Conservation (phyloP, 2,797 vertebrate species). For the Spondyliosoma cantharus region DNA sequence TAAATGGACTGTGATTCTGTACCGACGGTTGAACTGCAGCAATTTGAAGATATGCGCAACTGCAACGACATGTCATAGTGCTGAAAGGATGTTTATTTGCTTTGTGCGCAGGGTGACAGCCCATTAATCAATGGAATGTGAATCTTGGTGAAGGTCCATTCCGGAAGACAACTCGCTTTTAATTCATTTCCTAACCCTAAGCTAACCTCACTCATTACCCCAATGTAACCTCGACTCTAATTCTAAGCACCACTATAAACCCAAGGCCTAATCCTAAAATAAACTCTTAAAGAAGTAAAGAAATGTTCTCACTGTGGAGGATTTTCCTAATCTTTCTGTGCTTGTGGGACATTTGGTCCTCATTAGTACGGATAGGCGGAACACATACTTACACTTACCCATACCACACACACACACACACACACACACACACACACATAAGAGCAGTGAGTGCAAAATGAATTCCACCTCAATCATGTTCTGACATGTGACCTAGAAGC, state of each 20-base stretch:
- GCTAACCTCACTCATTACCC: conserved; percentile 67
- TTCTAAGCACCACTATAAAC: conserved; percentile 66
- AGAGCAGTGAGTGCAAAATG: conserved; percentile 34
- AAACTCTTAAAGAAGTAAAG: conserved; percentile 69
- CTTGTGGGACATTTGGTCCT: conserved; percentile 66
- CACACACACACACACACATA: conserved; percentile 18
- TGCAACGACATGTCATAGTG: background rate
- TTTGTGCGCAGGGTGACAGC: conserved; percentile 20
- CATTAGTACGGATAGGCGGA: conserved; percentile 61
- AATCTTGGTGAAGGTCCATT: conserved; percentile 21
- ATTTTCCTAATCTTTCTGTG: conserved; percentile 72
- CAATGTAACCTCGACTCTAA: conserved; percentile 62
- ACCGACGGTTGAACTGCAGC: background rate
- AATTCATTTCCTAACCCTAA: conserved; percentile 47
- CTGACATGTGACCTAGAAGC: conserved; percentile 62
- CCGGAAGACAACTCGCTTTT: conserved; percentile 26
- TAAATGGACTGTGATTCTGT: background rate
- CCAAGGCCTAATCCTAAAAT: conserved; percentile 71
- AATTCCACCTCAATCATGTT: conserved; percentile 60
- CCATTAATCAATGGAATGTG: conserved; percentile 17
- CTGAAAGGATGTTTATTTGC: conserved; percentile 3
- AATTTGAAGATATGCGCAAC: background rate
- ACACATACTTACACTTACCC: conserved; percentile 35
- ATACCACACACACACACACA: conserved; percentile 10
- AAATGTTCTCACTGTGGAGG: conserved; percentile 64